Evolutionary conservation across 2,113 vertebrate species (phyloP), one percentile per base, ranked within the genome.

Genomic region (Cebidichthys violaceus): DNA sequence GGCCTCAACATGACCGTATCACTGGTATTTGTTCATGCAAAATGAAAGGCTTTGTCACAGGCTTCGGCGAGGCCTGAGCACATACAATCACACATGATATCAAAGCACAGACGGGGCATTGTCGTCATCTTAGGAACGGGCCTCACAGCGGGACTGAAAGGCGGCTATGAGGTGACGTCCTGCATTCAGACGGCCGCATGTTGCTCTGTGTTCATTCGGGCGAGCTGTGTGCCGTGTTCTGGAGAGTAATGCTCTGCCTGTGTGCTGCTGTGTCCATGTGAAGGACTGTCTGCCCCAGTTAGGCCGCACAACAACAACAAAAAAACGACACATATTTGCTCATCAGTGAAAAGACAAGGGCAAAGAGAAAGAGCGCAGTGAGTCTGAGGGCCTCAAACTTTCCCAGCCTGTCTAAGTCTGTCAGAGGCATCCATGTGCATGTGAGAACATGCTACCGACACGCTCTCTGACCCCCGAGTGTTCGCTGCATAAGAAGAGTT

Each of bases 221-320:
- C 27, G 37, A 69, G 62, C 41, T 60, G 60, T 1, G 0, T 81
- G 4, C 5, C 27, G 5, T 6, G 57, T n/a, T 24, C 13, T 45
- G 50, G 61, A 22, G 10, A 27, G 41, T 8, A n/a, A 4, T 31
- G 9, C 70, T 64, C 78, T 35, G 60, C 3, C 60, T 50, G 67
- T 79, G 81, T 18, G 52, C 71, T 59, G 50, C 27, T 82, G 80
- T 86, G 6, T 70, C 75, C 79, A n/a, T 74, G 77, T 73, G 76
- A 83, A 87, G 70, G 62, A 64, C 22, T 5, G 9, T 31, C 15
- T 78, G 86, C 20, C 89, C 89, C 84, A 88, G 62, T 84, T 90
- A 77, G 50, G 37, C 77, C 5, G 9, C 47, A 15, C 15, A 47
- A 45, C 9, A 13, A 24, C 24, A 45, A 82, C 83, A 39, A 70